Conservation (phyloP, 2,113 vertebrate species). For the Anolis carolinensis region DNA sequence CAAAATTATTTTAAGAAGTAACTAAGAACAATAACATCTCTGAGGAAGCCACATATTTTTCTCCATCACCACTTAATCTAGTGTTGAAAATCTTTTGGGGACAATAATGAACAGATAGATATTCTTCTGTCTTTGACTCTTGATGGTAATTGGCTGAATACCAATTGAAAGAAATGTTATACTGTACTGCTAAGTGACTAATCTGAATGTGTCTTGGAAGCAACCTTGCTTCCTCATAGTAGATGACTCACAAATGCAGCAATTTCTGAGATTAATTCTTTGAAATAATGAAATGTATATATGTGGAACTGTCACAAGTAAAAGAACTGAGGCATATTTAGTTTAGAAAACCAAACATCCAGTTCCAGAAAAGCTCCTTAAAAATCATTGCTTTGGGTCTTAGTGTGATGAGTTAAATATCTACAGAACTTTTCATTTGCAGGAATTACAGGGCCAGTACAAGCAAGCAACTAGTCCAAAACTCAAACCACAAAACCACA, state of each 20-base stretch:
- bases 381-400: background rate
- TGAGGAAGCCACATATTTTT: too few relatives aligned
- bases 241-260: background rate
- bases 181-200: slow-evolving; percentile 35
- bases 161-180: slow-evolving; percentile 10
- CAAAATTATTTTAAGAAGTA: background rate
- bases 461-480: background rate
- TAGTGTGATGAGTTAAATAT: background rate
- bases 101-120: background rate
- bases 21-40: too few relatives aligned
- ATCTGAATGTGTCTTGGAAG: slow-evolving; percentile 36
- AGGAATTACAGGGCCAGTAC: slow-evolving; percentile 22
- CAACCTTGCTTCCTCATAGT: slow-evolving; percentile 32
- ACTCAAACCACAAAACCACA: too few relatives aligned
- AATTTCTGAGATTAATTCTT: background rate
- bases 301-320: slow-evolving; percentile 23
- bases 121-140: background rate
- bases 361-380: background rate
- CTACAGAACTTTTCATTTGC: background rate
- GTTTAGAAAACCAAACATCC: slow-evolving; percentile 21
- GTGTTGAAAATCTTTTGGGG: background rate
- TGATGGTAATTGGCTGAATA: background rate
- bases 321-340: slow-evolving; percentile 23
- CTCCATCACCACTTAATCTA: background rate
- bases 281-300: slow-evolving; percentile 42